Percentiles rank a stretch among this genome's conserved stretches.
Conservation (phyloP, 2,113 vertebrate species). For the Cyanoramphus novaezelandiae region DNA sequence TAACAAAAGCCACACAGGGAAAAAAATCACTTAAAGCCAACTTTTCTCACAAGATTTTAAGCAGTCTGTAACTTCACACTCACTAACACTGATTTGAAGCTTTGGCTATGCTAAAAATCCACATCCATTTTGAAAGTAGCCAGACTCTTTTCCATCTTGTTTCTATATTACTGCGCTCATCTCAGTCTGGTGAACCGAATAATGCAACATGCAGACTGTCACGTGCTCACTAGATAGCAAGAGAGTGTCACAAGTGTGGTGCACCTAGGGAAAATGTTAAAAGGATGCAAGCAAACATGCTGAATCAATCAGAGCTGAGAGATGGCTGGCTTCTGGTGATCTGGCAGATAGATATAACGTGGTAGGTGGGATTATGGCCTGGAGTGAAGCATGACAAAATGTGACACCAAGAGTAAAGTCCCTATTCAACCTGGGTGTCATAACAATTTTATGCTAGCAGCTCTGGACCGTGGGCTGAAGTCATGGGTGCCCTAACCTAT, state of each 20-base stretch:
- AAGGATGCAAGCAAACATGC: conserved; percentile 12
- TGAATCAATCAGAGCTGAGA: not conserved
- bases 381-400: not conserved
- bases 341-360: not conserved
- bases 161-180: not conserved
- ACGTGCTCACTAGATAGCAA: not conserved
- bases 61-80: not conserved
- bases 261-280: not conserved
- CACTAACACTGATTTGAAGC: not conserved
- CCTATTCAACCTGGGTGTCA: not conserved
- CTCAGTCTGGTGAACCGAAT: not conserved
- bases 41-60: conserved; percentile 1
- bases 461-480: not conserved
- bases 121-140: not conserved
- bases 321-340: not conserved
- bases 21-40: conserved; percentile 17
- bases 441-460: not conserved
- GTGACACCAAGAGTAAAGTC: not conserved
- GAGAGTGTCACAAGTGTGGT: not conserved
- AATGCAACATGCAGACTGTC: not conserved
- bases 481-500: not conserved
- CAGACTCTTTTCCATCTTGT: not conserved
- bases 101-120: conserved; percentile 12
- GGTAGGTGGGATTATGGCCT: not conserved
- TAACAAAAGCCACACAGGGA: not conserved